Base-by-base conservation (phyloP, 1,140 invertebrate genomes). In the Bombus pyrosoma region DNA sequence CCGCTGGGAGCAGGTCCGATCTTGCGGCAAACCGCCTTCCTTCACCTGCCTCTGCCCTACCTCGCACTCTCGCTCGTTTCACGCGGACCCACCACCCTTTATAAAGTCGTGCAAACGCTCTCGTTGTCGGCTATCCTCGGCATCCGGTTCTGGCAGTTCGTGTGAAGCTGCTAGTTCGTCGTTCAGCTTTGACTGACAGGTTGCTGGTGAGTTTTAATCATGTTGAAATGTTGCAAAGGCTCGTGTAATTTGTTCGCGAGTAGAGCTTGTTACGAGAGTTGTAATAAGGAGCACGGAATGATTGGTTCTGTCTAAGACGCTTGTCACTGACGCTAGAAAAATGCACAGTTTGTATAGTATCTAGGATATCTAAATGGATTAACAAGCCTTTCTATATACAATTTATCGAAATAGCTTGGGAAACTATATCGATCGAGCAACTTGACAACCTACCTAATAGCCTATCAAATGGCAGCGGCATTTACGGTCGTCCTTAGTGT, bases 1-100 rank as follows among this genome's bases (percentile, higher is more conserved):
- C 91, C 93, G 88, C 89, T 93, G 93, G 92, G 92, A 94, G 93
- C 91, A 91, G 79, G 71, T 86, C 91, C 91, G 92, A 94, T 93
- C 90, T 91, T 92, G 90, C 89, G 91, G 91, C 90, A 71, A 90
- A 83, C 84, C 81, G 71, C 64, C 62, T 62, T 72, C 73, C 32
- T 64, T 43, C 64, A 64, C 72, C n/a, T 37, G 15, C 25, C 47
- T 15, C 32, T 41, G 37, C 25, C 32, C 41, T 28, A 25, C 32
- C 34, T 53, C 32, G 47, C 47, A 22, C 53, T 74, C 37, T 34
- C 69, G n/a, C n/a, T 9, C 69, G 85, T 74, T 72, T 86, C 34
- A 34, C 53, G 77, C 85, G 9, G 6, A 32, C 28, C 76, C 79
- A 85, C 71, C n/a, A 28, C 37, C 39, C 74, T 53, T 80, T 87